Evolutionary conservation across 1,140 invertebrate species (phyloP), one percentile per base, ranked within the genome.

Genomic region (Eriosoma lanigerum): DNA sequence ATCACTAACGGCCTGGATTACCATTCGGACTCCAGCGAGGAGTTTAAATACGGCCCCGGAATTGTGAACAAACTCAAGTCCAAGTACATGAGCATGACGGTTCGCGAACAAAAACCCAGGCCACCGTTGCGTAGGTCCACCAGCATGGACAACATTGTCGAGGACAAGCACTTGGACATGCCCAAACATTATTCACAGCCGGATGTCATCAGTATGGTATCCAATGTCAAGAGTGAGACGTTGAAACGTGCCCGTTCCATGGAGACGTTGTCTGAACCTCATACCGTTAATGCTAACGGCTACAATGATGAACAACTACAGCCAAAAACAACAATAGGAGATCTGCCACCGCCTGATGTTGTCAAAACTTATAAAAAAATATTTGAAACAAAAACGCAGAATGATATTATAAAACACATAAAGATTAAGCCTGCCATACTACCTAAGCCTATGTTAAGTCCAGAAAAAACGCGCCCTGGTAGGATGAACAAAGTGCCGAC

Each of bases 21-120:
- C 83, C 84, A 82, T 83, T 89, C 88, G 75, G 89, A 90, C 83
- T 89, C 87, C 82, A 90, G 88, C 73, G 93, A 95, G 86, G 94
- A 96, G 84, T 85, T 96, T 24, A 91, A 92, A 83, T 97, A 96
- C 87, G 95, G 95, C 0, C 95, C 95, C 13, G 95, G 95, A 10
- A 96, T 97, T 83, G 95, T 97, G 6, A 94, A 93, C 83, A 92
- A 92, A 84, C 87, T 96, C 60, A 91, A 93, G 84, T 92, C 92
- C 84, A 92, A 93, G 83, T 96, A 95, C 85, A 88, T 96, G 80
- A 94, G 92, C 84, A 87, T 96, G 52, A 92, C 93, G 2, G 86
- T 94, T 70, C 88, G 93, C 12, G 91, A 93, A 48, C 75, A 78
- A 78, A 78, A 62, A 13, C 75, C 75, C 6, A 78, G 75, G 17